phyloP scores from a whole-genome alignment of 2,888 invertebrate genomes.

The Koerneria pararmatus region DNA sequence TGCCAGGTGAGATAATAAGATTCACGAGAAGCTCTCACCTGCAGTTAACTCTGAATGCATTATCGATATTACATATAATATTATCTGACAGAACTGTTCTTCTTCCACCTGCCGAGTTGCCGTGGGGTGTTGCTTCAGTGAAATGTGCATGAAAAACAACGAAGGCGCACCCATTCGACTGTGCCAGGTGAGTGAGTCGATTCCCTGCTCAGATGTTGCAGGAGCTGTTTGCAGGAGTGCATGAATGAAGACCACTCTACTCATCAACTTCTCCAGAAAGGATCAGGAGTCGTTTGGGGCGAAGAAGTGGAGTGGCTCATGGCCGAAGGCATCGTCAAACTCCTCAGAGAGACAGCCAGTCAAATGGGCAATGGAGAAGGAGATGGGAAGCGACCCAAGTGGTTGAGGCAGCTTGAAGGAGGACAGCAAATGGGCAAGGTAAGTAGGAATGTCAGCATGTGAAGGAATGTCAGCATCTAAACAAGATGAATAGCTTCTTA shows the following conservation, averaged over 20 bases:
- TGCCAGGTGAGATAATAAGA: slow-evolving; percentile 54
- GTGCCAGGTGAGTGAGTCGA: slow-evolving; percentile 56
- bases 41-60: too few species aligned
- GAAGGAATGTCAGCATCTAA: neutral
- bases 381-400: slow-evolving; percentile 57
- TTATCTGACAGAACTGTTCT: slow-evolving; percentile 1
- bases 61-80: neutral
- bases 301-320: slow-evolving; percentile 43
- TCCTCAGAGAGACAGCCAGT: slow-evolving; percentile 82
- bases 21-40: slow-evolving; percentile 9
- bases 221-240: slow-evolving; percentile 39
- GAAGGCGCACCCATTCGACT: slow-evolving; percentile 87
- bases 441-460: neutral
- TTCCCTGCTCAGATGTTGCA: neutral
- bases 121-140: slow-evolving; percentile 90
- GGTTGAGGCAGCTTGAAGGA: slow-evolving; percentile 59
- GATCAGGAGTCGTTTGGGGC: slow-evolving; percentile 47
- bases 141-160: slow-evolving; percentile 92
- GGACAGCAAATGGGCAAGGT: slow-evolving; percentile 48
- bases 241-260: slow-evolving; percentile 33
- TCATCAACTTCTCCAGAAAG: slow-evolving; percentile 32
- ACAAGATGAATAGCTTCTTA: neutral
- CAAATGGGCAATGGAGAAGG: slow-evolving; percentile 33
- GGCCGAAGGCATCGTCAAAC: slow-evolving; percentile 60
- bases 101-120: slow-evolving; percentile 70